Evolutionary conservation across 2,888 invertebrate species (phyloP).

Genomic region (Eledona agricola): DNA sequence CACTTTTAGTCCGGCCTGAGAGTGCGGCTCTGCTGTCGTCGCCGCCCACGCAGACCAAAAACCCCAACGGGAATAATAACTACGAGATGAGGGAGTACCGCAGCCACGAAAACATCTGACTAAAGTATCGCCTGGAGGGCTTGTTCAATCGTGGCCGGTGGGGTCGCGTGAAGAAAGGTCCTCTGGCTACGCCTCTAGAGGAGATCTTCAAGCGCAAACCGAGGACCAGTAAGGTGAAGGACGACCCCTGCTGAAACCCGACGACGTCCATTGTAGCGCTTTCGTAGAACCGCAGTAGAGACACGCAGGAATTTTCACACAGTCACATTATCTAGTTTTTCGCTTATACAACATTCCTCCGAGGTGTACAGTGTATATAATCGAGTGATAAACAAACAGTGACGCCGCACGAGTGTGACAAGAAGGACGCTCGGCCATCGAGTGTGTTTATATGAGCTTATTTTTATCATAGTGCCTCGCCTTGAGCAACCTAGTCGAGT

Average conservation of each 20-base stretch:
- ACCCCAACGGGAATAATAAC: slow-evolving; percentile 80
- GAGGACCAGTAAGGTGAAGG: slow-evolving; percentile 55
- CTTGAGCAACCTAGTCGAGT: slow-evolving; percentile 55
- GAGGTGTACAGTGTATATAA: slow-evolving; percentile 36
- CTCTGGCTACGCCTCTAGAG: slow-evolving; percentile 63
- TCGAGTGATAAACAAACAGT: slow-evolving; percentile 6
- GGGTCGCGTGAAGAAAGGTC: slow-evolving; percentile 63
- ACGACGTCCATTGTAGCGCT: slow-evolving; percentile 43
- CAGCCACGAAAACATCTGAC: slow-evolving; percentile 71
- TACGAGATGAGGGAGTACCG: slow-evolving; percentile 81
- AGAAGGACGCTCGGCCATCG: slow-evolving; percentile 42
- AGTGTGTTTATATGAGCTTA: slow-evolving; percentile 74
- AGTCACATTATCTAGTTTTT: slow-evolving; percentile 21
- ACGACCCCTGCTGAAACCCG: slow-evolving; percentile 55
- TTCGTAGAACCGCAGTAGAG: slow-evolving; percentile 57
- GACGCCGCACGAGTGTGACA: slow-evolving; percentile 6
- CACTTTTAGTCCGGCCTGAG: slow-evolving; percentile 66
- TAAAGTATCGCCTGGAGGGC: slow-evolving; percentile 80
- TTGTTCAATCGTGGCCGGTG: slow-evolving; percentile 68
- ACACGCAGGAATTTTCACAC: slow-evolving; percentile 19
- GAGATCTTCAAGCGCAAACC: slow-evolving; percentile 62
- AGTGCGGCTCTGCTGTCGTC: slow-evolving; percentile 62
- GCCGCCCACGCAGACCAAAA: slow-evolving; percentile 63
- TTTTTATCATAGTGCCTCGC: slow-evolving; percentile 70
- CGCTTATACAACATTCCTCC: slow-evolving; percentile 22